Percentiles rank a stretch among this genome's conserved stretches.
Evolutionary conservation across 30 jellyfish, hydroid and myxozoan genomes (phyloP).

Genomic region (Clytia hemisphaerica): DNA sequence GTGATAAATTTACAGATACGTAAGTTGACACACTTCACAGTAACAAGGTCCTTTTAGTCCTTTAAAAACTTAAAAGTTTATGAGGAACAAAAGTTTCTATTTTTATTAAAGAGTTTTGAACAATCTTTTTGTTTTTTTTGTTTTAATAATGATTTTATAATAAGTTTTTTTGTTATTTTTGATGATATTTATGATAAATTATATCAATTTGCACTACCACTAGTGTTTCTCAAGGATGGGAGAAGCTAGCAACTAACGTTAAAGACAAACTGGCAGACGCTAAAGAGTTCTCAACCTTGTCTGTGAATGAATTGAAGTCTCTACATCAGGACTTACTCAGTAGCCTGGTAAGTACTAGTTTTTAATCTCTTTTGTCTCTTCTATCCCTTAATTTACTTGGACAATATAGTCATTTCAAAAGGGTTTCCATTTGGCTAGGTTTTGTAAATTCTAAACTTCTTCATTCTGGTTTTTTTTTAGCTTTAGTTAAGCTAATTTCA

Average conservation of each 20-base stretch:
- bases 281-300: conserved; percentile 48
- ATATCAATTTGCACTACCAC: no score
- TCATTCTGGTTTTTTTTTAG: no score
- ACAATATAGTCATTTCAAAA: no score
- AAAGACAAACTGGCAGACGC: conserved; percentile 47
- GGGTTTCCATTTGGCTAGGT: no score
- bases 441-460: no score
- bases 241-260: conserved; percentile 34
- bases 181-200: no score
- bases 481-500: no score
- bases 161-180: background rate
- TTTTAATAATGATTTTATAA: background rate
- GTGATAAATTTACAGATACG: conserved; percentile 58
- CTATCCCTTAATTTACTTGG: no score
- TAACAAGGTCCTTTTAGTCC: background rate
- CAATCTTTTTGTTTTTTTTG: background rate
- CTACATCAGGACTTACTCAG: conserved; percentile 59
- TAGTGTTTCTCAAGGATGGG: conserved; percentile 51
- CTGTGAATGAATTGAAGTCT: conserved; percentile 39
- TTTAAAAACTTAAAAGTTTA: no score
- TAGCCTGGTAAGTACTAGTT: conserved; percentile 30
- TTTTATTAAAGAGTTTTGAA: background rate
- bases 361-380: no score
- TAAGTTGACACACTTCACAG: background rate
- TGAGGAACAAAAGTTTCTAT: no score